Conservation (phyloP, 2,113 vertebrate genomes). For the Entosphenus tridentatus region DNA sequence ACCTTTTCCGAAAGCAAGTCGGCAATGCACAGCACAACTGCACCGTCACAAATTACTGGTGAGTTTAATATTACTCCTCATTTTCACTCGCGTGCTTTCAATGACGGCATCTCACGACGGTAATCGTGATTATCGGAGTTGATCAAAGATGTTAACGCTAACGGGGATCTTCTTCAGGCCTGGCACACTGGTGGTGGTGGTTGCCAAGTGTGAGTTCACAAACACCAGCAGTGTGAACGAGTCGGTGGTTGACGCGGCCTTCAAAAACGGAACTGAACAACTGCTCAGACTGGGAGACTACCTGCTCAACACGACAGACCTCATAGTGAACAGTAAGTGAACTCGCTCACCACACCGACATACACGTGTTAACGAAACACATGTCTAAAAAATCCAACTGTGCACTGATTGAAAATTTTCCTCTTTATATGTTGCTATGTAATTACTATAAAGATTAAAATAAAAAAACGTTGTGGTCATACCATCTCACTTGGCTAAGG, state of each 20-base stretch:
- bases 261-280: neutral
- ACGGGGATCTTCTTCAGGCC: neutral
- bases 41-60: conserved; percentile 2
- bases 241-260: neutral
- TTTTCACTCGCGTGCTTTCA: neutral
- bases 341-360: no score
- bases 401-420: neutral
- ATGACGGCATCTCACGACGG: neutral
- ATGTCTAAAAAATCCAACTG: neutral
- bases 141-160: neutral
- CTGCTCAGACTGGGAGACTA: neutral
- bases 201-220: neutral
- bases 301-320: neutral
- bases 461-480: neutral
- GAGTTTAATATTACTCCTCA: neutral
- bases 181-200: conserved; percentile 1
- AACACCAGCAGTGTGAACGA: neutral
- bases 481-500: neutral
- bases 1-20: neutral
- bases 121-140: neutral
- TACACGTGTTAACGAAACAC: no score
- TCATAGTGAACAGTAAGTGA: neutral
- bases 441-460: neutral
- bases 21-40: neutral
- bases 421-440: neutral